Conservation (phyloP, 2,888 invertebrate species). For the Tricholauxania praeusta region DNA sequence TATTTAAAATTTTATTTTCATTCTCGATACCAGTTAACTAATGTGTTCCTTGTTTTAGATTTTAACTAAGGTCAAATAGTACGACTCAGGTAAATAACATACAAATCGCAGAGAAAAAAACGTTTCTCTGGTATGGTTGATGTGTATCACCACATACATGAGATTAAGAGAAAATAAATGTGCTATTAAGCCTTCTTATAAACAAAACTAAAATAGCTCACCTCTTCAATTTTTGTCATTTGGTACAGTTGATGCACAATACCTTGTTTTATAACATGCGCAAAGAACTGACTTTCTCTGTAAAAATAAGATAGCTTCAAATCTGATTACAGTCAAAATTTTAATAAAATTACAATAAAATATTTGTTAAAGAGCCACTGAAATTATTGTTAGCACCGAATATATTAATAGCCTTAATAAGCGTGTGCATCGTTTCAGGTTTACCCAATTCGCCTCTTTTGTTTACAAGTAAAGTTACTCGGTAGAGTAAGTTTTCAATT, state of each 20-base stretch:
- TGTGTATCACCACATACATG: no score
- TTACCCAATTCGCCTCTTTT: conserved; percentile 63
- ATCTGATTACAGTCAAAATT: not conserved
- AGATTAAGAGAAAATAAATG: no score
- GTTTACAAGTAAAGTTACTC: conserved; percentile 61
- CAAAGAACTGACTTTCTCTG: conserved; percentile 67
- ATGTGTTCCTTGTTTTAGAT: no score
- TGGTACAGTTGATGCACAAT: conserved; percentile 63
- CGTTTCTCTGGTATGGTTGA: no score
- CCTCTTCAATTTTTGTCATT: conserved; percentile 62
- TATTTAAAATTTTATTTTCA: no score
- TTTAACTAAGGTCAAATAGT: no score
- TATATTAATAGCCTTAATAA: conserved; percentile 62
- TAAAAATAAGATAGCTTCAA: conserved; percentile 31
- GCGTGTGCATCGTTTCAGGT: conserved; percentile 62
- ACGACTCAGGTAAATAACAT: no score
- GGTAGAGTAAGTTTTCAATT: conserved; percentile 64
- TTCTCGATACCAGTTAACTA: no score
- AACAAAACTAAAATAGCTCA: conserved; percentile 39
- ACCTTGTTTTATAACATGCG: conserved; percentile 63
- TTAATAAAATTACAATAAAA: conserved; percentile 59
- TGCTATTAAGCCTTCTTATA: no score
- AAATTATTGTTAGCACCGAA: conserved; percentile 64
- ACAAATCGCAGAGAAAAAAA: no score
- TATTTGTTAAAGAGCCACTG: conserved; percentile 63